Evolutionary conservation across 2,888 invertebrate species (phyloP), one percentile per base, ranked within the genome.

Genomic region (Bellardia pandia): DNA sequence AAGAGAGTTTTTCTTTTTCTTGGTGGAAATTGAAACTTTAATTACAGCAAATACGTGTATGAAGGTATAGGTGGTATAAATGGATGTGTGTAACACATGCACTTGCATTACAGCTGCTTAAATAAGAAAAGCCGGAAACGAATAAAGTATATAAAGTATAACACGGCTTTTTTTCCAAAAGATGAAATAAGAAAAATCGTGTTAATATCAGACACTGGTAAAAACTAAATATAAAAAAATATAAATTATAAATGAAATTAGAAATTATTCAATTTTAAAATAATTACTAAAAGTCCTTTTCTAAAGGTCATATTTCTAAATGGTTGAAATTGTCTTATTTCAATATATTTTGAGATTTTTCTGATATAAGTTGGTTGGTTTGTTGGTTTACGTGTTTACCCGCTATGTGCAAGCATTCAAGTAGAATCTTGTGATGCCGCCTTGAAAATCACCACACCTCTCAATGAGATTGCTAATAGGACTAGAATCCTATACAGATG

Each of bases 21-120:
- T 69, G 13, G 45, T 74, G 81, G 81, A 87, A 87, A 87, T 87
- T 87, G 85, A 82, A 87, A 87, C 87, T 85, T 85, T 87, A 87
- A 87, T 87, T 87, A 85, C 75, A 75, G 77, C 78, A 82, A 81
- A 72, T 72, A 79, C 78, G 74, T 85, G 85, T 74, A 42, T 53
- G 62, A 8, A 69, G n/a, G 56, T 69, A n/a, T 76, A 51, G 2
- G 60, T 11, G 60, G 6, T 45, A 51, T 14, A 53, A 9, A 23
- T 53, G 37, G 45, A 8, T 16, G 23, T 51, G 60, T 62, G 51
- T 14, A n/a, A 40, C 30, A 51, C 66, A 60, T 33, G 42, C 45
- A 2, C 11, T 13, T 23, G 6, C 64, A 66, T 45, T 69, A 33
- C 69, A 53, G 69, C 69, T 76, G 83, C 58, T 76, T 64, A 56